phyloP scores from a whole-genome alignment of 2,113 vertebrate species.

The Lophochroa leadbeateri region DNA sequence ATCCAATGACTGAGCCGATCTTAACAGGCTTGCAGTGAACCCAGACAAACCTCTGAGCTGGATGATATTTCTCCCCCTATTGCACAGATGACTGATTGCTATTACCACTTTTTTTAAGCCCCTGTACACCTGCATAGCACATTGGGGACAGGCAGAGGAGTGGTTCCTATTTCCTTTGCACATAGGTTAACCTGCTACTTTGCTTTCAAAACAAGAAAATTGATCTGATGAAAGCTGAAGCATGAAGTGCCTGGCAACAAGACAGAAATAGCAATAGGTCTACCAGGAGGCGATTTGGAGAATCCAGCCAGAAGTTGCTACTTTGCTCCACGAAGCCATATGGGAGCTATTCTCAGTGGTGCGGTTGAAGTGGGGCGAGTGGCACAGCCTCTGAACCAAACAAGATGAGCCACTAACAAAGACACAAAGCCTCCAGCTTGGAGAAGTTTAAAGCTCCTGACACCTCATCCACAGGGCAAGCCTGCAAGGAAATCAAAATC shows the following conservation, averaged over 20 bases:
- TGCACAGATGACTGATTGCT: background rate
- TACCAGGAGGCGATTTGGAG: background rate
- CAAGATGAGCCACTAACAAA: background rate
- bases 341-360: background rate
- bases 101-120: background rate
- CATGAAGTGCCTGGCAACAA: background rate
- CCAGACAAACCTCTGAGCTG: background rate
- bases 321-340: background rate
- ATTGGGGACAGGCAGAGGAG: background rate
- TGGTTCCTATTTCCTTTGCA: background rate
- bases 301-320: background rate
- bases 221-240: constrained; percentile 27
- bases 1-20: rapidly evolving
- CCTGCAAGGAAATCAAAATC: background rate
- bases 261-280: background rate
- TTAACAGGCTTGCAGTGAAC: background rate
- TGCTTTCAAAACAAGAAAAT: constrained; percentile 5
- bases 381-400: background rate
- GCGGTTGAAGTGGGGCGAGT: rapidly evolving
- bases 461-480: background rate
- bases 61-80: background rate
- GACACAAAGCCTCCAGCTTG: background rate
- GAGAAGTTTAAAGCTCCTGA: background rate
- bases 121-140: background rate
- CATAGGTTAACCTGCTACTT: background rate